Evolutionary conservation across 2,797 vertebrate genomes (phyloP).

Genomic region (Micromesistius poutassou): DNA sequence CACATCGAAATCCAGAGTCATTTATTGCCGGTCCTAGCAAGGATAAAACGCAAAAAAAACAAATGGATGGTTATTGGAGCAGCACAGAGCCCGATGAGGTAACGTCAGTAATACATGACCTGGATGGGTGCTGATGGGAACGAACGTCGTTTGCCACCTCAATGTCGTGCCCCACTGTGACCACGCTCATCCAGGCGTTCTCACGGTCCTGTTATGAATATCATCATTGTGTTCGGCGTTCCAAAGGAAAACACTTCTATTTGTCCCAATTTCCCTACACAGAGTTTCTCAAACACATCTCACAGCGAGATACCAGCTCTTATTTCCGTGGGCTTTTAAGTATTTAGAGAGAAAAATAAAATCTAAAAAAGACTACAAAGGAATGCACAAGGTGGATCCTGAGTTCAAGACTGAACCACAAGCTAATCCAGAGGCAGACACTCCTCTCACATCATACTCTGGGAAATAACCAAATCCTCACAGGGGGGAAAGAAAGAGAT

Average conservation of each 20-base stretch:
- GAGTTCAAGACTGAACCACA: neutral
- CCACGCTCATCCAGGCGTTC: neutral
- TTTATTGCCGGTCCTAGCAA: conserved; percentile 45
- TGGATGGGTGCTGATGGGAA: conserved; percentile 3
- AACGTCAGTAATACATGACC: conserved; percentile 10
- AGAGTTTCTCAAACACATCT: neutral
- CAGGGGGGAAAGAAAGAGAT: neutral
- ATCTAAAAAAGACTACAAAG: neutral
- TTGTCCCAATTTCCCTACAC: neutral
- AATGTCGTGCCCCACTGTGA: too few relatives aligned
- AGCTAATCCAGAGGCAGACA: neutral
- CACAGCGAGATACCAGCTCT: neutral
- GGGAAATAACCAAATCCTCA: neutral
- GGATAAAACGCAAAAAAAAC: conserved; percentile 41
- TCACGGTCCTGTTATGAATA: neutral
- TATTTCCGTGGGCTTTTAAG: neutral
- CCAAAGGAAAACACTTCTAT: neutral
- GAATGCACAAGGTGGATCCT: neutral
- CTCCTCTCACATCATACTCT: neutral
- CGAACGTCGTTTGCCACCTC: neutral
- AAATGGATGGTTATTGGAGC: too few relatives aligned
- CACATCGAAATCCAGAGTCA: conserved; percentile 63
- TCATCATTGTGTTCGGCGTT: neutral
- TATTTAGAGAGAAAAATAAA: neutral
- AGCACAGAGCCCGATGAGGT: neutral